Percentiles rank a stretch among this genome's conserved stretches.
These are phyloP conservation scores for Periplaneta americana DNA, from an alignment of 1,140 invertebrate genomes.

Conservation along the genomic window DNA sequence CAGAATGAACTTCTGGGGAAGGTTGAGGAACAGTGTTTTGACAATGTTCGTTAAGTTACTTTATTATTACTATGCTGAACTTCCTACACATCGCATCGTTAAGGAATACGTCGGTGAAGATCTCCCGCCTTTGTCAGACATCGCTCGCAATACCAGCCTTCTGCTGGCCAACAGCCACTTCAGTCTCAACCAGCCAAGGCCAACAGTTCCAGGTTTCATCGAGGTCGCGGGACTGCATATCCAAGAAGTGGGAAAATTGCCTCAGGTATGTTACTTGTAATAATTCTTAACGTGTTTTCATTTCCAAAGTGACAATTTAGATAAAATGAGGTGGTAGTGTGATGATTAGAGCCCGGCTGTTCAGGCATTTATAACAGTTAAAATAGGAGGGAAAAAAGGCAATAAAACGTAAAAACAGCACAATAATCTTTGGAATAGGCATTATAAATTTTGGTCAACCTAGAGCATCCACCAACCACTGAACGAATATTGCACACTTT, in stretches of 20 bases:
- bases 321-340: no score
- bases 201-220: conserved; percentile 29
- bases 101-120: conserved; percentile 18
- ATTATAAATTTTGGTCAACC: no score
- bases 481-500: no score
- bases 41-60: neutral
- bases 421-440: no score
- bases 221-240: conserved; percentile 28
- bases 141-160: conserved; percentile 23
- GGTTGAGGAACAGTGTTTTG: conserved; percentile 17
- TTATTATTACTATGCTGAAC: neutral
- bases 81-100: neutral
- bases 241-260: neutral
- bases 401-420: no score
- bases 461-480: no score
- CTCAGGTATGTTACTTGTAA: neutral
- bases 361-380: no score
- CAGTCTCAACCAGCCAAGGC: conserved; percentile 23
- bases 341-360: no score
- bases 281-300: no score
- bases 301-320: no score
- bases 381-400: no score
- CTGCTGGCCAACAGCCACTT: conserved; percentile 29
- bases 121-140: conserved; percentile 21
- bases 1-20: conserved; percentile 26